These are phyloP conservation scores for Lepidostoma basale DNA, from an alignment of 1,140 invertebrate species.

Conservation along the genomic window DNA sequence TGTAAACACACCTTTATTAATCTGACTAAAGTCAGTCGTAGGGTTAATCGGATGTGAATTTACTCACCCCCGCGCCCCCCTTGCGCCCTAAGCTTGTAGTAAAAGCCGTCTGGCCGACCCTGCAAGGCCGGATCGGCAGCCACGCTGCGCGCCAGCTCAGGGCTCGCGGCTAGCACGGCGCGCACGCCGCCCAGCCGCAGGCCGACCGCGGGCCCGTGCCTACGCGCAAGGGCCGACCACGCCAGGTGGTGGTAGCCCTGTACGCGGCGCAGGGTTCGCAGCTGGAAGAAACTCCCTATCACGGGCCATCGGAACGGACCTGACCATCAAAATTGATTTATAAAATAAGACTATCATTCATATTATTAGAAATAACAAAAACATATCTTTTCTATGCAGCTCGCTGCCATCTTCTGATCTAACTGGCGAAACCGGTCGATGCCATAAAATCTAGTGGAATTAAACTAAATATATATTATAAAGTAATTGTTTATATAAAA, in stretches of 20 bases:
- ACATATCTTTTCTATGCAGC: neutral
- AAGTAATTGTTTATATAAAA: neutral
- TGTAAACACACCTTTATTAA: no score
- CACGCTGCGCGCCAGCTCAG: constrained; percentile 66
- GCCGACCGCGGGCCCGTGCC: constrained; percentile 73
- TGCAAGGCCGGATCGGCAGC: constrained; percentile 68
- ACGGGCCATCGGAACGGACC: constrained; percentile 36
- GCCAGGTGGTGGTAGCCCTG: constrained; percentile 31
- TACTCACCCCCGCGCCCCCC: constrained; percentile 67
- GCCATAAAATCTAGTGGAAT: neutral
- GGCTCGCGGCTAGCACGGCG: constrained; percentile 67
- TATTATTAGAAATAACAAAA: neutral
- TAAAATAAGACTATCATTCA: neutral
- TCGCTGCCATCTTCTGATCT: neutral
- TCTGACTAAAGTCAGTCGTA: no score
- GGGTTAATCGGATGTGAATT: neutral
- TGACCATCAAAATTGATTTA: neutral
- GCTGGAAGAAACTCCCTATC: constrained; percentile 25
- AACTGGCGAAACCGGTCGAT: neutral
- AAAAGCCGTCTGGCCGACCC: constrained; percentile 72
- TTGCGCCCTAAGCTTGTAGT: constrained; percentile 67
- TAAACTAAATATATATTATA: neutral
- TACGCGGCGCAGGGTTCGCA: neutral
- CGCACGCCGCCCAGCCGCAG: constrained; percentile 62
- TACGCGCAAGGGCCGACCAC: constrained; percentile 48